phyloP scores from a whole-genome alignment of 2,888 invertebrate genomes.

The Dynastes hyllus region DNA sequence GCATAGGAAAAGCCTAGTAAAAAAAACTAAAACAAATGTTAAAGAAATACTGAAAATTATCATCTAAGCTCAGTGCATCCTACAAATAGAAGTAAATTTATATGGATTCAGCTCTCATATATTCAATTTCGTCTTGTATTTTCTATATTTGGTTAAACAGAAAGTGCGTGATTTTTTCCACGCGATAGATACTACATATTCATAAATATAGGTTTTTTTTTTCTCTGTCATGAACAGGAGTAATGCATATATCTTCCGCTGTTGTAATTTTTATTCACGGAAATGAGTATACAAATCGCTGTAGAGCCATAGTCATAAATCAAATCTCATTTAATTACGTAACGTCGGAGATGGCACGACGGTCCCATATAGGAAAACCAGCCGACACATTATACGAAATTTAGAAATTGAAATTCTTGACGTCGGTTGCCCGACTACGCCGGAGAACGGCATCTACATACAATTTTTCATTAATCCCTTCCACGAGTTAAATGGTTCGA shows the following conservation, averaged over 20 bases:
- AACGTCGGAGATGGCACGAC: constrained; percentile 14
- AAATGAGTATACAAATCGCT: background rate
- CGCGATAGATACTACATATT: no score
- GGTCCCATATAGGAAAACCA: constrained; percentile 1
- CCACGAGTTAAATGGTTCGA: constrained; percentile 44
- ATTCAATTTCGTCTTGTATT: no score
- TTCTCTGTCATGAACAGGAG: no score
- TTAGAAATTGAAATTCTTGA: constrained; percentile 46
- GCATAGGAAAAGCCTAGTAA: no score
- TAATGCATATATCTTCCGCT: background rate
- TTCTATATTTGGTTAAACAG: no score
- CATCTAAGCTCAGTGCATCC: no score
- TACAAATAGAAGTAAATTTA: no score
- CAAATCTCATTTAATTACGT: constrained; percentile 41
- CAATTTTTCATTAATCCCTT: constrained; percentile 44
- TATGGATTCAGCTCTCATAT: no score
- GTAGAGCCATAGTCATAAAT: constrained; percentile 23
- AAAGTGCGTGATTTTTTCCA: no score
- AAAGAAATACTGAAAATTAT: no score
- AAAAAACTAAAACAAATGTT: no score
- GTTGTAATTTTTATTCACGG: background rate
- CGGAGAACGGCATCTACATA: constrained; percentile 15
- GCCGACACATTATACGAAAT: constrained; percentile 20
- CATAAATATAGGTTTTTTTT: no score
- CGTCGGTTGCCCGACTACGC: background rate